Evolutionary conservation across 2,113 vertebrate species (phyloP).

Genomic region (Butorides virescens): DNA sequence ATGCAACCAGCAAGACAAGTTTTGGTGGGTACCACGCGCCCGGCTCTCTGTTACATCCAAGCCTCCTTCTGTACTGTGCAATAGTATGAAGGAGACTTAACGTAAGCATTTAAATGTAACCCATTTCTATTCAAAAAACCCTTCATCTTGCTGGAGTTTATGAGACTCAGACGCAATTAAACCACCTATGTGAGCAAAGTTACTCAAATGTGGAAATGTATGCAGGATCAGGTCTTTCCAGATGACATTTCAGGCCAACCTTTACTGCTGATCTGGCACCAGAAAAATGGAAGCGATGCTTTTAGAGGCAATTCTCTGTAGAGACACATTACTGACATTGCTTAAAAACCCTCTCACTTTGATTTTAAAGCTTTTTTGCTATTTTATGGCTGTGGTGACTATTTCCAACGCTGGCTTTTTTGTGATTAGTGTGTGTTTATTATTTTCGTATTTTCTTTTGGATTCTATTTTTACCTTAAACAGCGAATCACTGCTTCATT

Average conservation of each 20-base stretch:
- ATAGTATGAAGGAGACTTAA: background rate
- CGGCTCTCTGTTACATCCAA: background rate
- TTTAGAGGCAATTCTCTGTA: slow-evolving; percentile 58
- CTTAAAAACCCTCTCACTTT: slow-evolving; percentile 22
- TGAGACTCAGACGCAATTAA: slow-evolving; percentile 20
- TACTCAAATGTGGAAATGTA: slow-evolving; percentile 19
- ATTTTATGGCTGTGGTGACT: slow-evolving; percentile 17
- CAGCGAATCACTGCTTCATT: background rate
- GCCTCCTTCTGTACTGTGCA: background rate
- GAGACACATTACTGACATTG: slow-evolving; percentile 25
- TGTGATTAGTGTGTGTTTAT: slow-evolving; percentile 15
- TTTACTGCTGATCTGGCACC: slow-evolving; percentile 53
- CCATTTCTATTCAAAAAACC: slow-evolving; percentile 30
- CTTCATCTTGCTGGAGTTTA: background rate
- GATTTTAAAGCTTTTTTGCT: slow-evolving; percentile 43
- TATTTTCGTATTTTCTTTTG: background rate
- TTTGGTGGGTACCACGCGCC: background rate
- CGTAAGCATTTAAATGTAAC: background rate
- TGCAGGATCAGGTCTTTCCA: slow-evolving; percentile 40
- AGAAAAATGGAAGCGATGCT: slow-evolving; percentile 47
- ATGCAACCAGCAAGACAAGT: background rate
- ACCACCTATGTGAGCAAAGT: slow-evolving; percentile 19
- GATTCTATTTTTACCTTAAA: slow-evolving; percentile 22
- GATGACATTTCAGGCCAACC: slow-evolving; percentile 30
- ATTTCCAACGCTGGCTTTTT: slow-evolving; percentile 24